Evolutionary conservation across 2,113 vertebrate species (phyloP).

Genomic region (Donacobius atricapilla): DNA sequence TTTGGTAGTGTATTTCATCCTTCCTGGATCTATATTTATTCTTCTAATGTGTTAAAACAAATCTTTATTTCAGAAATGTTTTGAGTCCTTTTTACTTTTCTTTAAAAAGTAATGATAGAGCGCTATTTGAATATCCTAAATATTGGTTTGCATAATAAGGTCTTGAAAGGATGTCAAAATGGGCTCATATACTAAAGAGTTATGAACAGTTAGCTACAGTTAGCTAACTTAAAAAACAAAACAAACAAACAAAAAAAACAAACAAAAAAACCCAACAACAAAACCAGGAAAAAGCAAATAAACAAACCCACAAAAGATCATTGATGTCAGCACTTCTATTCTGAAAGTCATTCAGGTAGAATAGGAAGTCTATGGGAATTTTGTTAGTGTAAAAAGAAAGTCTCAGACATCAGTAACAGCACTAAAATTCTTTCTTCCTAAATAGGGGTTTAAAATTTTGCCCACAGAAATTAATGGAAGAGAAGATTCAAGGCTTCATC

Average conservation of each 20-base stretch:
- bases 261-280: rapidly evolving
- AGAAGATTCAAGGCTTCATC: not conserved
- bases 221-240: not conserved
- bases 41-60: not conserved
- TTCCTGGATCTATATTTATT: not conserved
- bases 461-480: not conserved
- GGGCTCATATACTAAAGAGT: not conserved
- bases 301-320: not conserved
- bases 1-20: not conserved
- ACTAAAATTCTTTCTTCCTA: not conserved
- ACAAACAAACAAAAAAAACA: too few species aligned
- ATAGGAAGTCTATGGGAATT: not conserved
- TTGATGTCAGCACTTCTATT: not conserved
- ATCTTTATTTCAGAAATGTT: not conserved
- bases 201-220: not conserved
- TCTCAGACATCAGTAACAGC: not conserved
- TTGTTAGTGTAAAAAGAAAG: not conserved
- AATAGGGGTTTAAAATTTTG: not conserved
- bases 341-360: not conserved
- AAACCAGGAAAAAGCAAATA: not conserved
- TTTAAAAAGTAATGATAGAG: not conserved
- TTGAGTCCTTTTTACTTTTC: not conserved
- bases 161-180: not conserved
- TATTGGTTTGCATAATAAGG: not conserved
- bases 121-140: not conserved